Evolutionary conservation across 2,797 vertebrate genomes (phyloP).

Genomic region (Kryptolebias ocellatus): DNA sequence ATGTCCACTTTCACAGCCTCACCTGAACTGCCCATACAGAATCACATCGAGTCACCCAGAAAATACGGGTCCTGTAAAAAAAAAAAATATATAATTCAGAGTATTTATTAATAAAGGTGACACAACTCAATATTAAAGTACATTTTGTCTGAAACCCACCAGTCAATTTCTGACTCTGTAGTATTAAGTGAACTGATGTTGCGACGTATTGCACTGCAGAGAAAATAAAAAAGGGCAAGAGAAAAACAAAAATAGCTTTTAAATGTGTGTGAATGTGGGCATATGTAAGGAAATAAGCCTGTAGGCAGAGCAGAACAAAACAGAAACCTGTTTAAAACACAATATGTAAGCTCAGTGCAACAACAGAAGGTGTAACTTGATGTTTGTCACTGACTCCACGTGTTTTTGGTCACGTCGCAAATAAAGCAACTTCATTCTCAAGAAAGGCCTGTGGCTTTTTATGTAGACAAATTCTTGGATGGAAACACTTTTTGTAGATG

Average conservation of each 20-base stretch:
- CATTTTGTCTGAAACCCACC: constrained; percentile 63
- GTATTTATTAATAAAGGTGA: background rate
- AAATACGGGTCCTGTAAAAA: constrained; percentile 78
- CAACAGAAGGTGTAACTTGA: background rate
- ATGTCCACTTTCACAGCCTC: constrained; percentile 41
- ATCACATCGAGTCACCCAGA: constrained; percentile 83
- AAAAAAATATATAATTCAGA: background rate
- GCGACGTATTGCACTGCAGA: constrained; percentile 51
- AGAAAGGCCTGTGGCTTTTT: background rate
- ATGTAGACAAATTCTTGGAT: too few relatives aligned
- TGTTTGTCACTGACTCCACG: too few relatives aligned
- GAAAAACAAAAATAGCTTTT: constrained; percentile 15
- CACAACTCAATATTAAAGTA: background rate
- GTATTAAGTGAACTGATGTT: constrained; percentile 55
- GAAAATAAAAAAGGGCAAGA: constrained; percentile 9
- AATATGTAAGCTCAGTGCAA: background rate
- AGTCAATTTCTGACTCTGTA: constrained; percentile 71
- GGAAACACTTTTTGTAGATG: too few relatives aligned
- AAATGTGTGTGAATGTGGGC: background rate
- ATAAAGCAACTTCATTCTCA: background rate
- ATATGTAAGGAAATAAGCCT: background rate
- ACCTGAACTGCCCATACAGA: constrained; percentile 88
- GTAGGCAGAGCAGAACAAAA: constrained; percentile 10
- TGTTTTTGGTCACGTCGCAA: background rate
- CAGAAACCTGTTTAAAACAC: background rate